Evolutionary conservation across 2,113 vertebrate species (phyloP).

Genomic region (Pholis gunnellus): DNA sequence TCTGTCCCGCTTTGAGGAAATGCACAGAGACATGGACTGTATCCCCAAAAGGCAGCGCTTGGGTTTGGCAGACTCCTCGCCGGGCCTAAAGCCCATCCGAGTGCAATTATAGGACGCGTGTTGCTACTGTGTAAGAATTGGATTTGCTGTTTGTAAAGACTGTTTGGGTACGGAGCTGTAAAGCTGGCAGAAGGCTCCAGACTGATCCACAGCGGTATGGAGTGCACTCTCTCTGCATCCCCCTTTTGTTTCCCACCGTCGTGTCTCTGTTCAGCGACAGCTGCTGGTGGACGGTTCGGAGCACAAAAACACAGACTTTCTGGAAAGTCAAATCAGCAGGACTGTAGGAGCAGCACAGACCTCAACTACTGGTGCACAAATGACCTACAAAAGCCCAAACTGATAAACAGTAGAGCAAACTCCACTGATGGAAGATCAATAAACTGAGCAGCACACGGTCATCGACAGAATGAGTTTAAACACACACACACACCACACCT

Average conservation of each 20-base stretch:
- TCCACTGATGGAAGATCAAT: background rate
- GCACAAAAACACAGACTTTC: constrained; percentile 68
- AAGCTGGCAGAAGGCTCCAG: constrained; percentile 63
- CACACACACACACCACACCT: background rate
- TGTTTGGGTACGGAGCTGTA: constrained; percentile 47
- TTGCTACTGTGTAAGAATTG: constrained; percentile 47
- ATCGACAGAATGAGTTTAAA: constrained; percentile 8
- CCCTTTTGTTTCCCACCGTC: constrained; percentile 47
- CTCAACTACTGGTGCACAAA: background rate
- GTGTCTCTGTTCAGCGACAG: constrained; percentile 60
- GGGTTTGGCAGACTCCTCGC: constrained; percentile 17
- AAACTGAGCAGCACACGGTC: background rate
- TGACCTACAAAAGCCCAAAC: background rate
- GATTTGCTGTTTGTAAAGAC: constrained; percentile 44
- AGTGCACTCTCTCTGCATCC: constrained; percentile 37
- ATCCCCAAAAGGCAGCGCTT: constrained; percentile 30
- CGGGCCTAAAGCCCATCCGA: constrained; percentile 42
- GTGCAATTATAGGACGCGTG: constrained; percentile 36
- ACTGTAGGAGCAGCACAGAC: background rate
- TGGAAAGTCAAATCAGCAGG: constrained; percentile 55
- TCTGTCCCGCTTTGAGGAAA: constrained; percentile 47
- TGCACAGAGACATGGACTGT: constrained; percentile 32
- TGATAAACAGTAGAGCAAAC: constrained; percentile 1
- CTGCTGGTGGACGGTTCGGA: constrained; percentile 66
- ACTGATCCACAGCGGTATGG: constrained; percentile 49